Evolutionary conservation across 2,113 vertebrate species (phyloP).

Genomic region (Grallaria varia): DNA sequence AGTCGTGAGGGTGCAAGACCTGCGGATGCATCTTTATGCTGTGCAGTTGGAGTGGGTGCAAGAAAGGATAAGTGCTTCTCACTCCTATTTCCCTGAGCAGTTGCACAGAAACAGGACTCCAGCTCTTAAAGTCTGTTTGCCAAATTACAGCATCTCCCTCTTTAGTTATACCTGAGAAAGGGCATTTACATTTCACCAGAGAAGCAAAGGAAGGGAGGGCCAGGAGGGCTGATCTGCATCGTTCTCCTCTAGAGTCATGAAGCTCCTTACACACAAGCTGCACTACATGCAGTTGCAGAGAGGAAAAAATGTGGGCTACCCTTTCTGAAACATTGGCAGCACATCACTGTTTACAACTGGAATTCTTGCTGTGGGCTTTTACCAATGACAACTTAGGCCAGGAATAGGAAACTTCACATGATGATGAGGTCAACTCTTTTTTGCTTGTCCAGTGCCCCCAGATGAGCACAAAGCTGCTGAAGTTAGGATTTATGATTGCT

Average conservation of each 20-base stretch:
- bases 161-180: not conserved
- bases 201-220: not conserved
- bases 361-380: slow-evolving; percentile 33
- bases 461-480: not conserved
- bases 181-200: not conserved
- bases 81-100: not conserved
- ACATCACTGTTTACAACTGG: slow-evolving; percentile 42
- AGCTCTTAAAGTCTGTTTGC: not conserved
- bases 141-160: not conserved
- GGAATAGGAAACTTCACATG: slow-evolving; percentile 32
- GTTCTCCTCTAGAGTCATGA: not conserved
- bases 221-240: not conserved
- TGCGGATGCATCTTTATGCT: not conserved
- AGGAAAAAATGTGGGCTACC: slow-evolving; percentile 13
- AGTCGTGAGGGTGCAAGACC: not conserved
- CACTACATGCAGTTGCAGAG: not conserved
- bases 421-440: slow-evolving; percentile 54
- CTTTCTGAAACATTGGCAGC: slow-evolving; percentile 41
- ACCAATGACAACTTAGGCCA: slow-evolving; percentile 13
- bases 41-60: not conserved
- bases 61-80: not conserved
- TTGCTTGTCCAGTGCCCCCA: not conserved
- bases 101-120: not conserved
- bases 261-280: not conserved
- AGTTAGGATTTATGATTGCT: slow-evolving; percentile 38